Evolutionary conservation across 2,888 invertebrate species (phyloP).

Genomic region (Andrena bicolor): DNA sequence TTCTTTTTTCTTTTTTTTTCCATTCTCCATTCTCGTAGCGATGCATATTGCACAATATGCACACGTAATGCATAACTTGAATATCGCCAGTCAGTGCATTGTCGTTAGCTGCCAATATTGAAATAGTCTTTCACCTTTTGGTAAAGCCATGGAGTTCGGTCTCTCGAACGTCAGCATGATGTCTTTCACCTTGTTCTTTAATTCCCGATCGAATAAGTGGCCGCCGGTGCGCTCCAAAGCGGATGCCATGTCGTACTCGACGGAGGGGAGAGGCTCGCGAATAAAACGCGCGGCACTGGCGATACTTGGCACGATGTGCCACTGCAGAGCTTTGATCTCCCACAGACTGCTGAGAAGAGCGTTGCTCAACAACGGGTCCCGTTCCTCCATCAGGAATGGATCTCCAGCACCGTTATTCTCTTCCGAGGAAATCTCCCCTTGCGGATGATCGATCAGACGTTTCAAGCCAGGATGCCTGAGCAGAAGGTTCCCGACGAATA

Average conservation of each 20-base stretch:
- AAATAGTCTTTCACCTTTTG: slow-evolving; percentile 88
- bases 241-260: slow-evolving; percentile 90
- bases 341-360: slow-evolving; percentile 96
- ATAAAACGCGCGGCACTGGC: slow-evolving; percentile 91
- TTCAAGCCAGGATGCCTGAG: slow-evolving; percentile 94
- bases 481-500: slow-evolving; percentile 94
- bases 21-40: slow-evolving; percentile 6
- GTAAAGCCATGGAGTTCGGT: slow-evolving; percentile 88
- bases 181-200: slow-evolving; percentile 90
- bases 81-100: slow-evolving; percentile 71
- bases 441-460: slow-evolving; percentile 87
- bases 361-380: slow-evolving; percentile 91
- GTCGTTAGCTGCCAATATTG: slow-evolving; percentile 89
- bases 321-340: slow-evolving; percentile 94
- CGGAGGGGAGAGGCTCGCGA: slow-evolving; percentile 88
- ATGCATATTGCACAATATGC: slow-evolving; percentile 66
- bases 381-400: slow-evolving; percentile 94
- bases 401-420: slow-evolving; percentile 86
- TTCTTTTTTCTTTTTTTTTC: too few relatives aligned
- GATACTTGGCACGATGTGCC: slow-evolving; percentile 90
- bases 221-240: slow-evolving; percentile 89
- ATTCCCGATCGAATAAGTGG: slow-evolving; percentile 92
- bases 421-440: slow-evolving; percentile 80
- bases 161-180: slow-evolving; percentile 92
- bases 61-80: slow-evolving; percentile 30